A percentile compares a stretch with the other conserved stretches of the same genome.
Conservation (phyloP, 2,797 vertebrate species). For the Anableps anableps region DNA sequence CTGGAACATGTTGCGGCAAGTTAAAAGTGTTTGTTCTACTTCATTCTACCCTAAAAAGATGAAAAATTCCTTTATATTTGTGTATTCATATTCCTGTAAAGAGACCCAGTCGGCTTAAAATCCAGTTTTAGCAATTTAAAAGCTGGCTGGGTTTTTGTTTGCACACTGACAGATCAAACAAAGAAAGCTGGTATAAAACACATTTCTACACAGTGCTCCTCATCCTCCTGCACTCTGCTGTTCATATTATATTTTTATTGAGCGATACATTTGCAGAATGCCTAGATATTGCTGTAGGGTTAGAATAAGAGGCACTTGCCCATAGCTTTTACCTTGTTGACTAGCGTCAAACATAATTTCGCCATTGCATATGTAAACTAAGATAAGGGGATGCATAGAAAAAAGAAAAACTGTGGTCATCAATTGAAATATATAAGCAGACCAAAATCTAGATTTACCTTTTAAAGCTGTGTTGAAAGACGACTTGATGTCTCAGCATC, state of each 20-base stretch:
- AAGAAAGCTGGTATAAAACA: not conserved
- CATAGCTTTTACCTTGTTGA: not conserved
- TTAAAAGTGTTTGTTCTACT: not conserved
- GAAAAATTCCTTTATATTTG: not conserved
- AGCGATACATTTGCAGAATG: slow-evolving; percentile 20
- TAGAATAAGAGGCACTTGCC: slow-evolving; percentile 3
- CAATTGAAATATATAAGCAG: not conserved
- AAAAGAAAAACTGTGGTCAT: not conserved
- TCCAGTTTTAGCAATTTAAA: not conserved
- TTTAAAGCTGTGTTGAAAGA: not conserved
- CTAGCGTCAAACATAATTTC: not conserved
- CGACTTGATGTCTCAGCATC: not conserved
- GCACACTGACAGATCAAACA: not conserved
- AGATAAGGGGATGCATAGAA: not conserved
- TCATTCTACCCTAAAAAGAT: not conserved
- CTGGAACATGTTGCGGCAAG: not conserved
- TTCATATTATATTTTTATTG: slow-evolving; percentile 12
- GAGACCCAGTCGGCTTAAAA: not conserved
- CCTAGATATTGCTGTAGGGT: slow-evolving; percentile 9
- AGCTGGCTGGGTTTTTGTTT: not conserved
- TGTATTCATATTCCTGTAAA: not conserved
- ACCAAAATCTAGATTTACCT: not conserved
- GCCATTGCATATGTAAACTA: not conserved
- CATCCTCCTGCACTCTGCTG: not conserved
- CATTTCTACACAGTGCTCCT: not conserved